Evolutionary conservation across 2,888 invertebrate species (phyloP), one percentile per base, ranked within the genome.

Genomic region (Cheiracanthium punctorium): DNA sequence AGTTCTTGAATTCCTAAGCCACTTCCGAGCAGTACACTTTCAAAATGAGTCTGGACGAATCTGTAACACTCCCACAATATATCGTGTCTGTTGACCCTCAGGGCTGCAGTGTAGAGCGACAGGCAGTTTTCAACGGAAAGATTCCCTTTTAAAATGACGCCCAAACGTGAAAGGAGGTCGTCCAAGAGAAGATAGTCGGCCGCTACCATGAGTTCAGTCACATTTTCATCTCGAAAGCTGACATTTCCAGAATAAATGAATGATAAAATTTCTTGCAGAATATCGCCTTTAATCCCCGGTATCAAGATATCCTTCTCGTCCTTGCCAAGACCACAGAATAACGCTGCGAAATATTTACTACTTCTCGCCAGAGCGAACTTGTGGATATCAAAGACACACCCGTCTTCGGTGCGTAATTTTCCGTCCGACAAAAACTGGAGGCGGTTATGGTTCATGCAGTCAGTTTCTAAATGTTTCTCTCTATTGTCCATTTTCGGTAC

Each of bases 141-240:
- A 0, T 74, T 81, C 24, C 17, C 37, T 12, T 5, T 8, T 5
- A 37, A 8, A 8, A 8, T 5, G 7, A 37, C 12, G 5, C 12
- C 12, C 7, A 37, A 8, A 37, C 12, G 5, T 12, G 12, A 37
- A 37, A 75, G 4, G 8, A 75, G 37, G 17, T 41, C 41, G 29
- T 75, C 65, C 37, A 65, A 14, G 10, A 75, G 28, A 20, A 75
- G 37, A 10, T 75, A 75, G 29, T 75, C 75, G 1, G 75, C 64
- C n/a, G 65, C 65, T 4, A 75, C 17, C 65, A 75, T 37, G 10
- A 75, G 14, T 14, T 75, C 65, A 58, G 37, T 29, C 8, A 75
- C 41, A 41, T 75, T 75, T 7, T 65, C 65, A 10, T 41, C n/a
- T 29, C 41, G n/a, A 17, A 75, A 10, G 10, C 5, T 1, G n/a